phyloP scores from a whole-genome alignment of 2,113 vertebrate genomes.

The Cacatua alba region DNA sequence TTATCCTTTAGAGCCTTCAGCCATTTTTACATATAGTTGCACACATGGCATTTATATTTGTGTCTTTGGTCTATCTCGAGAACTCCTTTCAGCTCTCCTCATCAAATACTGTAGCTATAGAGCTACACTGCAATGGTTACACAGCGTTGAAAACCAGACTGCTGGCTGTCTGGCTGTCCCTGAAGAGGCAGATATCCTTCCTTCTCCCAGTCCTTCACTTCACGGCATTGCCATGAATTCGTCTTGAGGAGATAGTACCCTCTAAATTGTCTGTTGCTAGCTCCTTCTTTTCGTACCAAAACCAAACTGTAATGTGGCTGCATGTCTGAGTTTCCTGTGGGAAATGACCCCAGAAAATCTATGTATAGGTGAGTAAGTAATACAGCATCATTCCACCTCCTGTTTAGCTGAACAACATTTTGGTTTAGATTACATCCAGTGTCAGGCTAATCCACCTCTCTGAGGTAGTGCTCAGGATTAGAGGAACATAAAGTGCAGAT shows the following conservation, averaged over 20 bases:
- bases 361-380: neutral
- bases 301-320: neutral
- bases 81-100: neutral
- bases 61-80: neutral
- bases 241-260: neutral
- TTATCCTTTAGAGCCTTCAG: conserved; percentile 45
- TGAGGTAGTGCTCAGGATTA: neutral
- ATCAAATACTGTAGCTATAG: neutral
- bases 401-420: neutral
- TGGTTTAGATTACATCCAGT: neutral
- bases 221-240: neutral
- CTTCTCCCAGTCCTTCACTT: neutral
- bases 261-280: neutral
- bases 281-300: neutral
- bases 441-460: neutral
- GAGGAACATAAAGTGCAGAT: neutral
- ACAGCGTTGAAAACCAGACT: neutral
- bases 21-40: conserved; percentile 39
- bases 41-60: neutral
- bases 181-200: neutral
- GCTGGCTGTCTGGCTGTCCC: neutral
- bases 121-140: neutral
- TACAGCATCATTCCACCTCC: neutral
- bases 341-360: neutral
- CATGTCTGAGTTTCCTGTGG: neutral